A percentile compares a stretch with the other conserved stretches of the same genome.
phyloP scores from a whole-genome alignment of 1,140 invertebrate species.

The Drosophila teissieri region DNA sequence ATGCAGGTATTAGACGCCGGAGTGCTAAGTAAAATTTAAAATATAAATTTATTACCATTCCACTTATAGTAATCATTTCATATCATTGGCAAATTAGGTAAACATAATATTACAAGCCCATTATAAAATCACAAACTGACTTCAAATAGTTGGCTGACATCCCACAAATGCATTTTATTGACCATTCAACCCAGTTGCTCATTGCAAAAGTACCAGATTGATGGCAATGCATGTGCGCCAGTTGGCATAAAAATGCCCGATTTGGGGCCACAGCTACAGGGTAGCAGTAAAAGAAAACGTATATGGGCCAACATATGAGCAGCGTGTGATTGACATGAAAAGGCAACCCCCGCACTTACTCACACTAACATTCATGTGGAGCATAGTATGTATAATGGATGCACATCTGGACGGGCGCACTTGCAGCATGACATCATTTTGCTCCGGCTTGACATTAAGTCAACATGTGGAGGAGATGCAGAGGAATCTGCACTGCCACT shows the following conservation, averaged over 20 bases:
- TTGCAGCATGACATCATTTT: conserved; percentile 81
- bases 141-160: conserved; percentile 16
- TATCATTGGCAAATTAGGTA: neutral
- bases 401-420: conserved; percentile 79
- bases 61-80: no score
- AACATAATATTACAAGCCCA: neutral
- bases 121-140: neutral
- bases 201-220: conserved; percentile 11
- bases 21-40: neutral
- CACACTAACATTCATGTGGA: conserved; percentile 12
- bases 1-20: neutral
- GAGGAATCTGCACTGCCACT: conserved; percentile 66
- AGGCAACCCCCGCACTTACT: conserved; percentile 44
- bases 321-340: conserved; percentile 81
- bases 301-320: conserved; percentile 72
- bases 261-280: conserved; percentile 24
- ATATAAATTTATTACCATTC: no score
- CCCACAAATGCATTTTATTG: conserved; percentile 34
- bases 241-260: neutral
- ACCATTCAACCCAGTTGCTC: conserved; percentile 9
- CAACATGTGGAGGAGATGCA: conserved; percentile 37
- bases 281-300: conserved; percentile 47
- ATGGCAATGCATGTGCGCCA: neutral
- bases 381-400: conserved; percentile 81
- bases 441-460: conserved; percentile 60